These are phyloP conservation scores for Lamellibrachia columna DNA, from an alignment of 2,888 invertebrate genomes.

Conservation along the genomic window DNA sequence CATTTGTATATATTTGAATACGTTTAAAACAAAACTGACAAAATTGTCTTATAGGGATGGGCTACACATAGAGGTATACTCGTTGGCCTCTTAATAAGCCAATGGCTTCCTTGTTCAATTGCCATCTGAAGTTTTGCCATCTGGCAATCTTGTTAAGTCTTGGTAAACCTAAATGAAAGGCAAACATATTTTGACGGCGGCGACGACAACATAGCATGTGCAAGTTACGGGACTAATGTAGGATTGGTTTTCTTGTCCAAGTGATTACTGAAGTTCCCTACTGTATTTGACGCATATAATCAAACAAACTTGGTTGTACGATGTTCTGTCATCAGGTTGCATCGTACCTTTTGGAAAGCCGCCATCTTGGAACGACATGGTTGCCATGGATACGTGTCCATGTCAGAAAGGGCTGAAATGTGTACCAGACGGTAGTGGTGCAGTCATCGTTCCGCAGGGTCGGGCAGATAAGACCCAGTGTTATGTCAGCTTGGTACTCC, in stretches of 20 bases:
- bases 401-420: background rate
- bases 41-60: no score
- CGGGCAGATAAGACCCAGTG: background rate
- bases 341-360: background rate
- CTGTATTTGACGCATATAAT: background rate
- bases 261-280: background rate
- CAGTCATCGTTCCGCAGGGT: background rate
- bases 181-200: background rate
- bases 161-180: background rate
- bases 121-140: no score
- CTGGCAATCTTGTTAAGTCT: background rate
- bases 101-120: no score
- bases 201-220: background rate
- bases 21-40: no score
- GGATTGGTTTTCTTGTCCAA: background rate
- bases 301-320: background rate
- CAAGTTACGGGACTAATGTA: background rate
- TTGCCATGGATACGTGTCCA: conserved; percentile 3
- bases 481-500: no score
- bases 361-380: background rate
- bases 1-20: no score
- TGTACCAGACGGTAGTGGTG: background rate
- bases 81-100: no score
- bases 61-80: no score
- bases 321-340: background rate